Percentiles rank a stretch among this genome's conserved stretches.
Evolutionary conservation across 1,140 invertebrate genomes (phyloP).

Genomic region (Helicoverpa zea): DNA sequence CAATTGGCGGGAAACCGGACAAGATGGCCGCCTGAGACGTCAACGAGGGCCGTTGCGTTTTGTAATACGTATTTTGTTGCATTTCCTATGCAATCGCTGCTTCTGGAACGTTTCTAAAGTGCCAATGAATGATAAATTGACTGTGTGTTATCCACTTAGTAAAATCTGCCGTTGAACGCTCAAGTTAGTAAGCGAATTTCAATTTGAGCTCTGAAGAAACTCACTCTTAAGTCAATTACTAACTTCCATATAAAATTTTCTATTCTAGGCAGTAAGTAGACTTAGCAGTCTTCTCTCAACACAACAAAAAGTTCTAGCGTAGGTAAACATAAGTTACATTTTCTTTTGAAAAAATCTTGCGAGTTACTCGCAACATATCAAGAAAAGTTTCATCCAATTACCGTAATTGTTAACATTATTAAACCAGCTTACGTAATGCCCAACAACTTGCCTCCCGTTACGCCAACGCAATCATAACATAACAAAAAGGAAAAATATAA

Average conservation of each 20-base stretch:
- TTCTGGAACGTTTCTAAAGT: slow-evolving; percentile 7
- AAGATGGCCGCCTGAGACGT: slow-evolving; percentile 68
- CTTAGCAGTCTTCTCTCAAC: background rate
- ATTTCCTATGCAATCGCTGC: slow-evolving; percentile 20
- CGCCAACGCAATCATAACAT: slow-evolving; percentile 6
- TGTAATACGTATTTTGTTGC: slow-evolving; percentile 39
- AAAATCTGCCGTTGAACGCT: too few relatives aligned
- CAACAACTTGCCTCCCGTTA: background rate
- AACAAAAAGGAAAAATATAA: background rate
- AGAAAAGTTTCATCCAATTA: slow-evolving; percentile 13
- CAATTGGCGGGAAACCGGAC: slow-evolving; percentile 76
- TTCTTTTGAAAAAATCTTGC: slow-evolving; percentile 6
- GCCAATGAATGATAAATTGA: slow-evolving; percentile 10
- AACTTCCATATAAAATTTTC: too few relatives aligned
- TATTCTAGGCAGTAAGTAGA: too few relatives aligned
- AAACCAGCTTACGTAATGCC: slow-evolving; percentile 7
- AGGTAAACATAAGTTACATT: background rate
- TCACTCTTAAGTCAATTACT: too few relatives aligned
- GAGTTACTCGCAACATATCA: slow-evolving; percentile 11
- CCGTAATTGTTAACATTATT: slow-evolving; percentile 30
- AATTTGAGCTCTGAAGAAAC: too few relatives aligned
- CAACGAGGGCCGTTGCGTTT: slow-evolving; percentile 33
- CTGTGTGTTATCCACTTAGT: too few relatives aligned
- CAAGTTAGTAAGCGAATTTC: too few relatives aligned
- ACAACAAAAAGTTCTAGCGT: too few relatives aligned